These are phyloP conservation scores for Rallus limicola DNA, from an alignment of 2,113 vertebrate species.

Conservation along the genomic window DNA sequence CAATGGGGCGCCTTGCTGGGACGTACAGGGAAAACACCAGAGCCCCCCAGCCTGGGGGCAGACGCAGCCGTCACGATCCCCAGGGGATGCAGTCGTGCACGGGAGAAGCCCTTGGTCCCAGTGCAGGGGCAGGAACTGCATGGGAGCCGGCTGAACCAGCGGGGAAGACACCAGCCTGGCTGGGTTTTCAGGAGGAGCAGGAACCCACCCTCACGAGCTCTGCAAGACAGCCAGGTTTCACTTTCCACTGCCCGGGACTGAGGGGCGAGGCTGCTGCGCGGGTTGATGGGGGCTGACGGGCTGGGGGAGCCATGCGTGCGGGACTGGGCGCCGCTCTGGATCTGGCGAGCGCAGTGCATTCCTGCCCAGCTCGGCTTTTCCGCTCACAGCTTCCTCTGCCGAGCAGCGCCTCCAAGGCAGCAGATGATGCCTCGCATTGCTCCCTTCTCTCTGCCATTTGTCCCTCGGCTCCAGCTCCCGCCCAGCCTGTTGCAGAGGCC, in stretches of 20 bases:
- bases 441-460: background rate
- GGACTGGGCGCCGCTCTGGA: background rate
- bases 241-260: rapidly evolving
- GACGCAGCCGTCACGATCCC: background rate
- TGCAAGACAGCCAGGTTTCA: rapidly evolving
- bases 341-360: background rate
- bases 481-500: background rate
- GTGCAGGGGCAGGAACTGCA: background rate
- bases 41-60: background rate
- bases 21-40: background rate
- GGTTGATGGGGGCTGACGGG: background rate
- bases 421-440: rapidly evolving
- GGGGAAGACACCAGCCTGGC: rapidly evolving
- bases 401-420: background rate
- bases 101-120: background rate
- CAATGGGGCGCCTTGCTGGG: rapidly evolving
- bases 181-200: background rate
- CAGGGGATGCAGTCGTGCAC: rapidly evolving
- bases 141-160: rapidly evolving
- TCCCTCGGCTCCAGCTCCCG: background rate
- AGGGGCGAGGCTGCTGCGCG: background rate
- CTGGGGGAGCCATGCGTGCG: rapidly evolving
- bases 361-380: background rate
- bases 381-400: background rate
- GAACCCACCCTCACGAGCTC: rapidly evolving